A percentile compares a stretch with the other conserved stretches of the same genome.
These are phyloP conservation scores for Rutilus rutilus DNA, from an alignment of 2,113 vertebrate genomes.

Conservation along the genomic window DNA sequence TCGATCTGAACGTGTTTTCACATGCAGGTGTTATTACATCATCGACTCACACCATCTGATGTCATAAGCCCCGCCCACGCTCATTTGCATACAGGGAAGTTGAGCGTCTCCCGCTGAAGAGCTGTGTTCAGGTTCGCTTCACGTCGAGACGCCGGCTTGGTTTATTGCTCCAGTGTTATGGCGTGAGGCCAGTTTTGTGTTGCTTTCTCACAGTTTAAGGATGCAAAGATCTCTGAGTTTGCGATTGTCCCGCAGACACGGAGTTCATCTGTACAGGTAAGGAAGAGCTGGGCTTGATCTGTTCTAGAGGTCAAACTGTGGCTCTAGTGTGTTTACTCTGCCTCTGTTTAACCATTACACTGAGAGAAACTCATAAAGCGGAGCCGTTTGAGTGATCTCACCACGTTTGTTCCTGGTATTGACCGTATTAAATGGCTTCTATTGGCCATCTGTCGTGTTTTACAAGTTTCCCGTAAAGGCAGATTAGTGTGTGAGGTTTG, in stretches of 20 bases:
- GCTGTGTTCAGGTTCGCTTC: too few relatives aligned
- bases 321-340: not conserved
- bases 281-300: not conserved
- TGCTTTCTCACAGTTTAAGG: slow-evolving; percentile 17
- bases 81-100: slow-evolving; percentile 48
- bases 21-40: slow-evolving; percentile 71
- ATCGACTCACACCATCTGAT: slow-evolving; percentile 71
- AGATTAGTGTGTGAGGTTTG: not conserved
- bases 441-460: not conserved
- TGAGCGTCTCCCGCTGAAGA: not conserved
- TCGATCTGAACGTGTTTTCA: slow-evolving; percentile 35
- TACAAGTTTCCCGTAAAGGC: not conserved
- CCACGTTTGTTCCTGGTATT: not conserved
- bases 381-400: not conserved
- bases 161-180: slow-evolving; percentile 33
- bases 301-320: too few relatives aligned
- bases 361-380: not conserved
- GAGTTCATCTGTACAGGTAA: slow-evolving; percentile 67
- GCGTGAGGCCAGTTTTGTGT: slow-evolving; percentile 30
- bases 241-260: slow-evolving; percentile 68
- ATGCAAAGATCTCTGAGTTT: slow-evolving; percentile 75
- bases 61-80: slow-evolving; percentile 66
- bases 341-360: not conserved
- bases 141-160: not conserved
- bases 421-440: not conserved